These are phyloP conservation scores for Ia io DNA, from an alignment of 2,113 vertebrate genomes.

Conservation along the genomic window DNA sequence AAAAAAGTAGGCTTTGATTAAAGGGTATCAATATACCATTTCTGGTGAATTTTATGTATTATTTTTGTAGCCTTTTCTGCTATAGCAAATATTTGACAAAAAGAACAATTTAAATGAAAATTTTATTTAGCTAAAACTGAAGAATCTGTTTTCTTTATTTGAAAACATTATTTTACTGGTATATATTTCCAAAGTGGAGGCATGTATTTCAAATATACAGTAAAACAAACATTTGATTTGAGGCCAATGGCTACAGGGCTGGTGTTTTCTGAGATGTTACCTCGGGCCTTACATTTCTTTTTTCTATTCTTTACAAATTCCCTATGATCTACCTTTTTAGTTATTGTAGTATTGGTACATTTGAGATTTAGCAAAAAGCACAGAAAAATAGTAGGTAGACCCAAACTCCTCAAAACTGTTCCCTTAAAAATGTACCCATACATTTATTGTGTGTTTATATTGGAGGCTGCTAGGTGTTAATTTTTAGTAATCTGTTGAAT, in stretches of 20 bases:
- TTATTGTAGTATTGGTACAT: not conserved
- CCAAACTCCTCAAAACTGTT: not conserved
- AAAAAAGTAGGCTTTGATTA: slow-evolving; percentile 30
- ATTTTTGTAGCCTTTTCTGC: slow-evolving; percentile 36
- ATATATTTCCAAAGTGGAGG: not conserved
- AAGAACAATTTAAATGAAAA: slow-evolving; percentile 19
- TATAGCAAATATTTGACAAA: slow-evolving; percentile 36
- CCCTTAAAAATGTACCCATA: slow-evolving; percentile 7
- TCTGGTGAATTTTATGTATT: not conserved
- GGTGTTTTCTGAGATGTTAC: slow-evolving; percentile 23
- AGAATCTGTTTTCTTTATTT: slow-evolving; percentile 11
- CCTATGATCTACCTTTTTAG: not conserved
- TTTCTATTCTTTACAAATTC: not conserved
- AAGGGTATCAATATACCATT: not conserved
- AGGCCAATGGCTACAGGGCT: not conserved
- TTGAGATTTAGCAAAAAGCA: slow-evolving; percentile 21
- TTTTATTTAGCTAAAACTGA: slow-evolving; percentile 42
- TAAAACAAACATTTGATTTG: slow-evolving; percentile 33
- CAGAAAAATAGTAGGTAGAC: not conserved
- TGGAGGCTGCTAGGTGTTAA: not conserved
- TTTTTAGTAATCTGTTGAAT: not conserved
- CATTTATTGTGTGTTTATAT: not conserved
- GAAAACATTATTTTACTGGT: slow-evolving; percentile 44
- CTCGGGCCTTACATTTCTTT: not conserved
- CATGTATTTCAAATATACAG: slow-evolving; percentile 5